These are phyloP conservation scores for Phengaris arion DNA, from an alignment of 2,888 invertebrate species.

Conservation along the genomic window DNA sequence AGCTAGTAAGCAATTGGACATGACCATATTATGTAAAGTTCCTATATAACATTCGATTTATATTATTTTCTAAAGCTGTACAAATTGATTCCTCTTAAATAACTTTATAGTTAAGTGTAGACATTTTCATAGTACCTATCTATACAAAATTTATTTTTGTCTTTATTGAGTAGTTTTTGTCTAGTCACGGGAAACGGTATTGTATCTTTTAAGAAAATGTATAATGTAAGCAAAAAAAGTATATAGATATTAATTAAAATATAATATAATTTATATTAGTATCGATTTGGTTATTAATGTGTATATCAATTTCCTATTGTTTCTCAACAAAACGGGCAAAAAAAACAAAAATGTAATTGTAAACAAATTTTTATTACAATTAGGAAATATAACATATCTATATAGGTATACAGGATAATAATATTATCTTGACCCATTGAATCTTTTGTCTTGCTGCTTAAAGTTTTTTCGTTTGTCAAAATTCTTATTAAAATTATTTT, in stretches of 20 bases:
- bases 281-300: slow-evolving; percentile 10
- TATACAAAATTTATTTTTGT: slow-evolving; percentile 24
- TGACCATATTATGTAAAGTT: slow-evolving; percentile 54
- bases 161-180: slow-evolving; percentile 38
- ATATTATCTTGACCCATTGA: neutral
- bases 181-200: slow-evolving; percentile 61
- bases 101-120: slow-evolving; percentile 23
- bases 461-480: slow-evolving; percentile 81
- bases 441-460: slow-evolving; percentile 71
- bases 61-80: slow-evolving; percentile 29
- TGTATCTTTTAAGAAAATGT: slow-evolving; percentile 44
- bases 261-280: slow-evolving; percentile 28
- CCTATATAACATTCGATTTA: slow-evolving; percentile 48
- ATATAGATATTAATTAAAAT: slow-evolving; percentile 35
- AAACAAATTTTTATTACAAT: neutral
- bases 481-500: slow-evolving; percentile 77
- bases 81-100: slow-evolving; percentile 14
- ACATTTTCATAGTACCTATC: slow-evolving; percentile 18
- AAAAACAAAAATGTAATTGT: neutral
- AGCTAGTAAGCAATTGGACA: neutral
- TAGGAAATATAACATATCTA: neutral
- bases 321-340: neutral
- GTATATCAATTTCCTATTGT: neutral
- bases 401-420: neutral
- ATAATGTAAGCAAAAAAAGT: slow-evolving; percentile 32